phyloP scores from a whole-genome alignment of 1,140 invertebrate species.

The Anagrus nilaparvatae region DNA sequence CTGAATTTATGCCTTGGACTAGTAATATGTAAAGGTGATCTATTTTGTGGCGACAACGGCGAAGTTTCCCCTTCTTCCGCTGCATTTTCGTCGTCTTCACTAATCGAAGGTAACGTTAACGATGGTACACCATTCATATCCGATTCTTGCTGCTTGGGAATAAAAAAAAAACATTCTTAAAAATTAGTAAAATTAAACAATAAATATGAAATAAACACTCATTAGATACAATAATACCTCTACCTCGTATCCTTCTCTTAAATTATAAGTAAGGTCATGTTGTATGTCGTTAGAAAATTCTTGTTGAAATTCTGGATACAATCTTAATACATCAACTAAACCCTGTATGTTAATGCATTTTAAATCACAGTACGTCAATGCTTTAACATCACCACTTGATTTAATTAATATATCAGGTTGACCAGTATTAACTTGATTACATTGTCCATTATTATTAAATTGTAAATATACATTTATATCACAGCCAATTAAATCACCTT shows the following conservation, averaged over 20 bases:
- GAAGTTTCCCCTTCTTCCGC: conserved; percentile 60
- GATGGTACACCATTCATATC: conserved; percentile 72
- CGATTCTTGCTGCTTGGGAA: conserved; percentile 51
- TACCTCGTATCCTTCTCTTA: conserved; percentile 84
- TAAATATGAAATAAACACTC: neutral
- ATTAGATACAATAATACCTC: conserved; percentile 45
- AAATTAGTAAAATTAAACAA: conserved; percentile 3
- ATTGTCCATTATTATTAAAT: conserved; percentile 39
- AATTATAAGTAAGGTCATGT: conserved; percentile 91
- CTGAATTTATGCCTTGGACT: conserved; percentile 63
- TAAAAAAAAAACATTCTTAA: conserved; percentile 7
- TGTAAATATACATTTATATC: conserved; percentile 77
- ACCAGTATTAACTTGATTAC: conserved; percentile 31
- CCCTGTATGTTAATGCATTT: conserved; percentile 89
- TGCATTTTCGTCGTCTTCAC: conserved; percentile 81
- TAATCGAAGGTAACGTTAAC: conserved; percentile 77
- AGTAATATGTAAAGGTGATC: conserved; percentile 44
- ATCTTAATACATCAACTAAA: conserved; percentile 75
- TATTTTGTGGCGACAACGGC: conserved; percentile 52
- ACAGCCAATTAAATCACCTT: conserved; percentile 91
- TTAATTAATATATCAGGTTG: conserved; percentile 72
- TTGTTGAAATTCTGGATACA: conserved; percentile 91
- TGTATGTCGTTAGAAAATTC: conserved; percentile 88
- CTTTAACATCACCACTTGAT: conserved; percentile 89
- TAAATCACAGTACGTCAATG: conserved; percentile 89